Conservation (phyloP, 1,140 invertebrate genomes). For the Pemphigus obesinymphae region DNA sequence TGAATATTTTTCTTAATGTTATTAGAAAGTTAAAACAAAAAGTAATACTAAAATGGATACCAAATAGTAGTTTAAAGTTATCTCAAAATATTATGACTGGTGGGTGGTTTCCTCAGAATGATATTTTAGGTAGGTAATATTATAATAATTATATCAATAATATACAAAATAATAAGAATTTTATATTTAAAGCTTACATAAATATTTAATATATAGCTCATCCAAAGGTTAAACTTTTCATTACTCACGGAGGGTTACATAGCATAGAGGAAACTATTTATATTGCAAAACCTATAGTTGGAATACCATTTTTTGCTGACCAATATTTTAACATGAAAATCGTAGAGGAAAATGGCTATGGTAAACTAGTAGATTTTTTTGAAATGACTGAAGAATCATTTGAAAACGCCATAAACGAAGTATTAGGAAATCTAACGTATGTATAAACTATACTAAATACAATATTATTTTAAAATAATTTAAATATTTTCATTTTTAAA, state of each 20-base stretch:
- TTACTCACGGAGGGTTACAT: constrained; percentile 60
- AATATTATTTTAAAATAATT: not conserved
- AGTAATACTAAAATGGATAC: constrained; percentile 60
- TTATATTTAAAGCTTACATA: not conserved
- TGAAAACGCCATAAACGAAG: not conserved
- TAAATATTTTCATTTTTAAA: not conserved
- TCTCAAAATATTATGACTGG: constrained; percentile 34
- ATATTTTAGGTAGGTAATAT: constrained; percentile 40
- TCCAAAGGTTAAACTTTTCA: constrained; percentile 55
- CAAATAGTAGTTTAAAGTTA: constrained; percentile 42
- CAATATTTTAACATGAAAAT: constrained; percentile 49
- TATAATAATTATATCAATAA: no score
- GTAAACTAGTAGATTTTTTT: constrained; percentile 39
- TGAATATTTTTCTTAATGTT: constrained; percentile 46
- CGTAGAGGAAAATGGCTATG: constrained; percentile 48
- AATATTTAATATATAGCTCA: constrained; percentile 51
- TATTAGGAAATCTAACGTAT: constrained; percentile 13
- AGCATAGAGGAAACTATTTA: constrained; percentile 58
- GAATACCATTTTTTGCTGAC: constrained; percentile 51
- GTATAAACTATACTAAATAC: not conserved
- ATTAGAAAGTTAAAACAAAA: constrained; percentile 52
- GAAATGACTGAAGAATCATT: constrained; percentile 25
- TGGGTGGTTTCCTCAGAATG: constrained; percentile 43
- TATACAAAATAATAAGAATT: not conserved
- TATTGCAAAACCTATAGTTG: constrained; percentile 57